Evolutionary conservation across 2,113 vertebrate genomes (phyloP).

Genomic region (Neomonachus schauinslandi): DNA sequence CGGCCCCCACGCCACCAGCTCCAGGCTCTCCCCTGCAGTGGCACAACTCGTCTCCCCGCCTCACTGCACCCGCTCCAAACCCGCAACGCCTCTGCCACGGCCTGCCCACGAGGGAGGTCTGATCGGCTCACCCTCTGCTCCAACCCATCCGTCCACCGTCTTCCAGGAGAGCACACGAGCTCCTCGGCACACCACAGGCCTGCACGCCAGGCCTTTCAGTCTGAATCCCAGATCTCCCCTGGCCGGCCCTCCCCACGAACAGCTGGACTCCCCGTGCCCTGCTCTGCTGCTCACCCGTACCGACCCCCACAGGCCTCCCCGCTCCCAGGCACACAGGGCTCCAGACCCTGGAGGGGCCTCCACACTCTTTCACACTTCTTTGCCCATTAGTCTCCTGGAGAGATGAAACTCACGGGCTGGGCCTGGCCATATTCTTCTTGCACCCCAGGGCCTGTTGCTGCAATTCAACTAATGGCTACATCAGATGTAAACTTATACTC

Average conservation of each 20-base stretch:
- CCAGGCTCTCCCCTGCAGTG: fast-evolving
- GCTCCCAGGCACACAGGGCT: background rate
- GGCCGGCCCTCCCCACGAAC: background rate
- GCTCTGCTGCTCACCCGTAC: background rate
- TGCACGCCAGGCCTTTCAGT: fast-evolving
- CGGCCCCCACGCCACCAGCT: background rate
- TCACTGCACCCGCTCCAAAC: fast-evolving
- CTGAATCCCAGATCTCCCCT: background rate
- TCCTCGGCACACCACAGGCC: background rate
- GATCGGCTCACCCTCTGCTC: background rate
- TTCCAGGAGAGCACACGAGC: fast-evolving
- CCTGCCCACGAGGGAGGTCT: fast-evolving
- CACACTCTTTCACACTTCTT: background rate
- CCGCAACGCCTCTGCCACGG: fast-evolving
- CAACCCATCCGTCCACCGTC: fast-evolving
- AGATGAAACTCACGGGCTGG: background rate
- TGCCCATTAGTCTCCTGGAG: background rate
- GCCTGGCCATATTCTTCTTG: fast-evolving
- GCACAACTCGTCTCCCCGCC: background rate
- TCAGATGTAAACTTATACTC: fast-evolving
- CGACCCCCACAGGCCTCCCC: background rate
- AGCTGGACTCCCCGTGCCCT: background rate
- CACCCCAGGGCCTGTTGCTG: background rate
- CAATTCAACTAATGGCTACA: background rate
- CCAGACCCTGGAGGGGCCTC: background rate